A percentile compares a stretch with the other conserved stretches of the same genome.
These are phyloP conservation scores for Calameuta idolon DNA, from an alignment of 2,888 invertebrate species.

Conservation along the genomic window DNA sequence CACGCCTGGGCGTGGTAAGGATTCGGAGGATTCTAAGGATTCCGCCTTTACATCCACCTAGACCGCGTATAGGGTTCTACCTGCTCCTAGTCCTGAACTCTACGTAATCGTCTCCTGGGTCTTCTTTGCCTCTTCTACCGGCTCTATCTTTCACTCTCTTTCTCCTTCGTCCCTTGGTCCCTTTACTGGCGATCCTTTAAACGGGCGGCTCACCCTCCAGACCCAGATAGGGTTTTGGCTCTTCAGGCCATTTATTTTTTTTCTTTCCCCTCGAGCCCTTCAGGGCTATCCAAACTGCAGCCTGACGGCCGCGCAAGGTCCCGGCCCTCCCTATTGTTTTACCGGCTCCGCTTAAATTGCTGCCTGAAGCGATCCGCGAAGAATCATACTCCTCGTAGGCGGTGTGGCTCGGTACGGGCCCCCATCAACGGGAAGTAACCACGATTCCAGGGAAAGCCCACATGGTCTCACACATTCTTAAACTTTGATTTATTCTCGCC, in stretches of 20 bases:
- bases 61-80: not conserved
- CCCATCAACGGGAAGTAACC: not conserved
- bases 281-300: slow-evolving; percentile 55
- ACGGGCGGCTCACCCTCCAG: slow-evolving; percentile 11
- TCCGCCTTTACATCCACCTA: slow-evolving; percentile 1
- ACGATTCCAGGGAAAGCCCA: not conserved
- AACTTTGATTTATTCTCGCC: not conserved
- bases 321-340: slow-evolving; percentile 50
- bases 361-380: slow-evolving; percentile 42
- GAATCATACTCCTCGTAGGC: slow-evolving; percentile 42
- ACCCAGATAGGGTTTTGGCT: slow-evolving; percentile 41
- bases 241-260: slow-evolving; percentile 56
- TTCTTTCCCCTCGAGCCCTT: slow-evolving; percentile 49
- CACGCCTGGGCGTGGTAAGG: slow-evolving; percentile 59
- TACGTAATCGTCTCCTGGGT: slow-evolving; percentile 12
- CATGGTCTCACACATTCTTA: not conserved
- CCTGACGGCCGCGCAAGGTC: slow-evolving; percentile 38
- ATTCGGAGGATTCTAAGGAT: slow-evolving; percentile 38
- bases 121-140: slow-evolving; percentile 15
- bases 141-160: slow-evolving; percentile 14
- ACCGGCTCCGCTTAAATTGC: slow-evolving; percentile 51
- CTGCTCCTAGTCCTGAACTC: slow-evolving; percentile 4
- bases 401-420: slow-evolving; percentile 17
- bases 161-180: slow-evolving; percentile 11
- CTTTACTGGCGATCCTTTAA: slow-evolving; percentile 8